Evolutionary conservation across 2,113 vertebrate species (phyloP).

Genomic region (Cyrtonyx montezumae): DNA sequence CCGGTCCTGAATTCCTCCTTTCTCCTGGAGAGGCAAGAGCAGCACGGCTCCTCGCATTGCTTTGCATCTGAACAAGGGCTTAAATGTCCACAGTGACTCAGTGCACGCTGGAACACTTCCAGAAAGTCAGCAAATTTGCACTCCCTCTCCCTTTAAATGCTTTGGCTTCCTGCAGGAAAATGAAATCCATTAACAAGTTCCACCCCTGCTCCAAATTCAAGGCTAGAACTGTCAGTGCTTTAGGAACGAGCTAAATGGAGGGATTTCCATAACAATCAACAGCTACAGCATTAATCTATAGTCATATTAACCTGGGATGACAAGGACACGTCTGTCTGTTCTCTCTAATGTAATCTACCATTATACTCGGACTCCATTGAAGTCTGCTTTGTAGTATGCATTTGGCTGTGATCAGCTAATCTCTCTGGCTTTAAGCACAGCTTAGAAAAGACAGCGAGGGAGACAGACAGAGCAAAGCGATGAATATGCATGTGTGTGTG

Average conservation of each 20-base stretch:
- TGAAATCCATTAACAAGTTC: slow-evolving; percentile 70
- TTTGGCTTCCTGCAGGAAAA: slow-evolving; percentile 62
- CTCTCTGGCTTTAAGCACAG: neutral
- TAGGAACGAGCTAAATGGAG: slow-evolving; percentile 64
- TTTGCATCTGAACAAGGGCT: slow-evolving; percentile 50
- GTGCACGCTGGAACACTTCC: slow-evolving; percentile 25
- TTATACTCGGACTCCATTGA: slow-evolving; percentile 31
- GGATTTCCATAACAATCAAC: slow-evolving; percentile 73
- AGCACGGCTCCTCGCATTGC: neutral
- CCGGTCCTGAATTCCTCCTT: neutral
- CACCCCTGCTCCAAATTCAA: slow-evolving; percentile 58
- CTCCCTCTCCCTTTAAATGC: slow-evolving; percentile 48
- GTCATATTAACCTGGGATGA: slow-evolving; percentile 70
- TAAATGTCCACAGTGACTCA: neutral
- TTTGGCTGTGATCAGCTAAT: slow-evolving; percentile 44
- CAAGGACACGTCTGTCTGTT: slow-evolving; percentile 69
- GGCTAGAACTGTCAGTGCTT: slow-evolving; percentile 66
- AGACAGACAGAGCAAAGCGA: neutral
- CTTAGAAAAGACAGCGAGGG: neutral
- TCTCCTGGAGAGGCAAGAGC: neutral
- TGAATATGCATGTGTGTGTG: neutral
- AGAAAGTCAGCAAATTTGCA: slow-evolving; percentile 36
- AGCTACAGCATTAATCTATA: slow-evolving; percentile 69
- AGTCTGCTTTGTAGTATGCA: slow-evolving; percentile 25
- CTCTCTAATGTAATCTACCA: slow-evolving; percentile 49